Evolutionary conservation across 2,888 invertebrate species (phyloP).

Genomic region (Mythimna vitellina): DNA sequence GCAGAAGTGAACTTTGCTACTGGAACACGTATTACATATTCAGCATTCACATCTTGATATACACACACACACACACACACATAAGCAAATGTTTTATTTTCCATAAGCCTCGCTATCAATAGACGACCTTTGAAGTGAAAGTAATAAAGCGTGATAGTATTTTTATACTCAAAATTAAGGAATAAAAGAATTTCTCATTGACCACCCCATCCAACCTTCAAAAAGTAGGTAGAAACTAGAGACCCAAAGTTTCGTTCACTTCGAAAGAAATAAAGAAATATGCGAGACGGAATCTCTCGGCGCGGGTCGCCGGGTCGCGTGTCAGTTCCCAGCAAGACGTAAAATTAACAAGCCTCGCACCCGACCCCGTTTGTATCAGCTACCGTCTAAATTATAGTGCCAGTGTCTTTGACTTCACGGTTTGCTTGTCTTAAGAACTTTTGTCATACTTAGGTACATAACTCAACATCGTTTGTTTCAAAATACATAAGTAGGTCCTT

Average conservation of each 20-base stretch:
- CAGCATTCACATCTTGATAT: not conserved
- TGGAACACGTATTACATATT: not conserved
- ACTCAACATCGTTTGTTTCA: not conserved
- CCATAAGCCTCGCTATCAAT: not conserved
- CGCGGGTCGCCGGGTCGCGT: slow-evolving; percentile 57
- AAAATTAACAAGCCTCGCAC: slow-evolving; percentile 72
- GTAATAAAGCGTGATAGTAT: not conserved
- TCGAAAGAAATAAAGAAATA: slow-evolving; percentile 43
- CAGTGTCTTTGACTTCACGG: slow-evolving; percentile 50
- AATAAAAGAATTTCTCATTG: not conserved
- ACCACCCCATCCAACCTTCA: not conserved
- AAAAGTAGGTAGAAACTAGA: slow-evolving; percentile 8
- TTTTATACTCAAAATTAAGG: slow-evolving; percentile 5
- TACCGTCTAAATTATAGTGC: slow-evolving; percentile 54
- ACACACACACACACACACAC: too few species aligned
- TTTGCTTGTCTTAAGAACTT: slow-evolving; percentile 37
- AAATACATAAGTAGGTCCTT: not conserved
- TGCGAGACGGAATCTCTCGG: slow-evolving; percentile 42
- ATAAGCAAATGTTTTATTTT: not conserved
- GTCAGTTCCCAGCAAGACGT: slow-evolving; percentile 63
- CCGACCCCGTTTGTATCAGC: slow-evolving; percentile 71
- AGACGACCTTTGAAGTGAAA: not conserved
- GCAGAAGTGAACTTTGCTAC: not conserved
- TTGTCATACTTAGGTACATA: slow-evolving; percentile 23
- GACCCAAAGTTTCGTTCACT: slow-evolving; percentile 29